phyloP scores from a whole-genome alignment of 92 coral and sea anemone genomes.

The Phymanthus crucifer region DNA sequence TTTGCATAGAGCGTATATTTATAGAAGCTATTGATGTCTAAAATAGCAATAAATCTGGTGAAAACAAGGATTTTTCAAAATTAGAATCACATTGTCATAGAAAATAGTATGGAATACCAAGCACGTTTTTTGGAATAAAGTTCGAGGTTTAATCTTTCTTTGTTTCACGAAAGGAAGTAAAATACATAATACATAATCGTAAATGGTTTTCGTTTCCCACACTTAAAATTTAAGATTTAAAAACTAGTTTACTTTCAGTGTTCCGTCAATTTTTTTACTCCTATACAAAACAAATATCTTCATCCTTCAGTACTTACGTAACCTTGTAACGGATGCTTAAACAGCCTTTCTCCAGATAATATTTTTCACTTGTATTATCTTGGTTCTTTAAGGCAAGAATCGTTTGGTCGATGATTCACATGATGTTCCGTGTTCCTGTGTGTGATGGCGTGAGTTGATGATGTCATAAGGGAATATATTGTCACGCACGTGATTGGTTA shows the following conservation, averaged over 20 bases:
- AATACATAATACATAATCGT: not conserved
- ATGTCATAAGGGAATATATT: not conserved
- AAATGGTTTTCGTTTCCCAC: not conserved
- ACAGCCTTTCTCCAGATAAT: not conserved
- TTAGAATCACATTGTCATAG: not conserved
- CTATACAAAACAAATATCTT: not conserved
- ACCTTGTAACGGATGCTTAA: slow-evolving; percentile 9
- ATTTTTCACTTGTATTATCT: slow-evolving; percentile 13
- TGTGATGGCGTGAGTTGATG: not conserved
- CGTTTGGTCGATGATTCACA: slow-evolving; percentile 3
- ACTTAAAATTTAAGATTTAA: not conserved
- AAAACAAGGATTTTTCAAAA: not conserved
- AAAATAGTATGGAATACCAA: not conserved
- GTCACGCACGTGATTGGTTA: slow-evolving; percentile 11
- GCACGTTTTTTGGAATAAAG: too few species aligned
- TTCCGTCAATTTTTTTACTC: not conserved
- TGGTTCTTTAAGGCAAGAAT: not conserved
- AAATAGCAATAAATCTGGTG: not conserved
- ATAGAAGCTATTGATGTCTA: not conserved
- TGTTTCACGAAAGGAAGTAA: too few species aligned
- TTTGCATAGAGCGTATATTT: not conserved
- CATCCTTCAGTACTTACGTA: slow-evolving; percentile 7
- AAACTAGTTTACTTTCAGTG: not conserved
- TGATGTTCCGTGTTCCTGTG: not conserved
- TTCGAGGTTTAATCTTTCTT: too few species aligned